A percentile compares a stretch with the other conserved stretches of the same genome.
Conservation (phyloP, 2,113 vertebrate genomes). For the Noctilio leporinus region DNA sequence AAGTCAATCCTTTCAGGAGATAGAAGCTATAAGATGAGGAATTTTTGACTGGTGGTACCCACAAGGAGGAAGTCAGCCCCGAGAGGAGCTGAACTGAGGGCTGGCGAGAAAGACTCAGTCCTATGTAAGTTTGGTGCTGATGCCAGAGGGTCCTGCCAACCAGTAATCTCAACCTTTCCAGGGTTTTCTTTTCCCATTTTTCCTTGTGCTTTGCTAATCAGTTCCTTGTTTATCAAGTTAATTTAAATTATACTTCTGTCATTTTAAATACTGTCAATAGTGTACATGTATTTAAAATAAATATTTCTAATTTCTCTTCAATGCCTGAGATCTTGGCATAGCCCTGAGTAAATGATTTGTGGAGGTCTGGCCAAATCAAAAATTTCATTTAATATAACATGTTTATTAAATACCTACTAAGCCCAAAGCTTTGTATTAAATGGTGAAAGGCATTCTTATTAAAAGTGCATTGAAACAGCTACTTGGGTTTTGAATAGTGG, state of each 20-base stretch:
- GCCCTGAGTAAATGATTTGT: neutral
- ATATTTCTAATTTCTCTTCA: slow-evolving; percentile 7
- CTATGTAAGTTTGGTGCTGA: neutral
- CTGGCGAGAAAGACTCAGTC: neutral
- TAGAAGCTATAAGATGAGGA: neutral
- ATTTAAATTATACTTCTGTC: neutral
- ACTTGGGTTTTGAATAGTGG: slow-evolving; percentile 23
- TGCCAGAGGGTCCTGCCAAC: neutral
- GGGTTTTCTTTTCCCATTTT: neutral
- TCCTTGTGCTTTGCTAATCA: neutral
- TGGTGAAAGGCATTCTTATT: slow-evolving; percentile 5
- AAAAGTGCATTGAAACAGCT: neutral
- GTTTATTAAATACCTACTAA: neutral
- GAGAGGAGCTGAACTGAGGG: neutral
- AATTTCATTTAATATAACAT: neutral
- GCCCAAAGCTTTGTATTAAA: neutral
- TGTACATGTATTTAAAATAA: slow-evolving; percentile 11
- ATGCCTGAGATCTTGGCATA: neutral
- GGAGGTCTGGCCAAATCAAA: slow-evolving; percentile 26
- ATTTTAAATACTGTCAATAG: neutral
- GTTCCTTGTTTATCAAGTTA: slow-evolving; percentile 10
- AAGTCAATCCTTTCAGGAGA: neutral
- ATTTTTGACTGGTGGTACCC: neutral
- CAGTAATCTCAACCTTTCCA: neutral
- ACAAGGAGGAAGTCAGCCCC: neutral